Evolutionary conservation across 2,888 invertebrate species (phyloP).

Genomic region (Limnephilus rhombicus): DNA sequence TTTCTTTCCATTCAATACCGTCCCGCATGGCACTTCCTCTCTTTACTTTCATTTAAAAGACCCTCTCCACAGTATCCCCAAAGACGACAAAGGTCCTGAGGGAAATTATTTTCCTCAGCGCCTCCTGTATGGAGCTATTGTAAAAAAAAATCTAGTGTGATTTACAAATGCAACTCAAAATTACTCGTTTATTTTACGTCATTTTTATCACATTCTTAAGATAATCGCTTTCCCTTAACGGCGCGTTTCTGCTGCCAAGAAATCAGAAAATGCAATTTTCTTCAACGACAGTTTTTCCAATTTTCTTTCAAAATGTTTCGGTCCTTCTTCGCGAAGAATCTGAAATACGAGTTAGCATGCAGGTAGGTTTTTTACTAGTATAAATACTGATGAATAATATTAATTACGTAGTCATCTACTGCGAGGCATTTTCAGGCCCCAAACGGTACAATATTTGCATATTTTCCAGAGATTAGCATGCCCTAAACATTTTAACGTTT

Average conservation of each 20-base stretch:
- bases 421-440: background rate
- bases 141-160: no score
- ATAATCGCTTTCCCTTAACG: background rate
- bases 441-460: background rate
- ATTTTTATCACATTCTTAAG: background rate
- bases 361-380: background rate
- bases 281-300: background rate
- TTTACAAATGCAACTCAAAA: no score
- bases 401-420: background rate
- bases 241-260: background rate
- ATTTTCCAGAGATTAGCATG: background rate
- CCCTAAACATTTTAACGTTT: constrained; percentile 1
- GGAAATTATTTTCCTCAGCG: no score
- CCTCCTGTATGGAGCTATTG: no score
- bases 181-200: background rate
- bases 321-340: background rate
- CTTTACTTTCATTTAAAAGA: no score
- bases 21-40: no score
- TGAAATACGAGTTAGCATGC: background rate
- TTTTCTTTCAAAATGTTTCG: background rate
- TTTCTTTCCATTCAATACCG: no score
- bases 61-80: no score
- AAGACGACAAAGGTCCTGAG: no score
- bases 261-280: background rate
- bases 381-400: background rate